Base-by-base conservation (phyloP, 2,113 vertebrate genomes). In the Salvelinus alpinus region DNA sequence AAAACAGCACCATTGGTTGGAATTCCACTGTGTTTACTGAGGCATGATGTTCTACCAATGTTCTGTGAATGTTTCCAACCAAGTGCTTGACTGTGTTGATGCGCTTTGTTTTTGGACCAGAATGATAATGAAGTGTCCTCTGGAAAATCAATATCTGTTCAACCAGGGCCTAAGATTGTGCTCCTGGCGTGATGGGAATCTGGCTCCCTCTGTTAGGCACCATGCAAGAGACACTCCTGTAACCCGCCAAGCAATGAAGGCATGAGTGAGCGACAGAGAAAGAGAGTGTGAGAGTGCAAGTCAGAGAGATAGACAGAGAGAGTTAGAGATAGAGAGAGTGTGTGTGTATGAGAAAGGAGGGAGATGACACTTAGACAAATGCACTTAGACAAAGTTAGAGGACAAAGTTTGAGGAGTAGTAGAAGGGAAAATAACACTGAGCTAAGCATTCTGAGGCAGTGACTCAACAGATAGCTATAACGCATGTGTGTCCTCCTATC, bases 41-140 rank as follows among this genome's bases (percentile, higher is more conserved):
- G n/a, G 70, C 2, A 24, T 22, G 27, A 48, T 24, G 68, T 24
- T 48, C 3, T 48, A 13, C 20, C 9, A 70, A 79, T 70, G 66
- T 75, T 77, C 13, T 78, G 48, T 48, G 73, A 77, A 76, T 74
- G 54, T 80, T 70, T 6, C 82, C 79, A 84, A 79, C 77, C 31
- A 73, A 68, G 62, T 59, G 73, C 72, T 77, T 74, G 62, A n/a
- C 34, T 24, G 76, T 73, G 85, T 81, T 81, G 86, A 80, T 74
- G 77, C 72, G 78, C 71, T 78, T 71, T 79, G 79, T 78, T 78
- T 80, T 88, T 85, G 76, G 83, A 86, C 80, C 80, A 80, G 87
- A 88, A 83, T 86, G 84, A 88, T 86, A 90, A 83, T 88, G 84
- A 89, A 86, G 84, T 81, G 79, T 88, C 87, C 81, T 85, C 84